phyloP scores from a whole-genome alignment of 2,113 vertebrate species.

The Platanista minor region DNA sequence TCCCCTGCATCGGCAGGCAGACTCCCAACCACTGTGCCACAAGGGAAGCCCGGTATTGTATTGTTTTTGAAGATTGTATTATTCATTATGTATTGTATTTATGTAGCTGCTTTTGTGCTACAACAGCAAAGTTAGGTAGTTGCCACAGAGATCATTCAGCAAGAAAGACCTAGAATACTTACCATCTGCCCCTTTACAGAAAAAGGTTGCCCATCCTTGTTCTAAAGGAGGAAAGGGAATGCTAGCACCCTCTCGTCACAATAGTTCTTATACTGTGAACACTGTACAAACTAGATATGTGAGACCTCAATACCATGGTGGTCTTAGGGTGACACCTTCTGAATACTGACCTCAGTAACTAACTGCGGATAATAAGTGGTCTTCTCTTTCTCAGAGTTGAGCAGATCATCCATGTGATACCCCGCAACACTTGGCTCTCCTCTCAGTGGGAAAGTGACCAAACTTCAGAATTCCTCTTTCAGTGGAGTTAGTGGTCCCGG shows the following conservation, averaged over 20 bases:
- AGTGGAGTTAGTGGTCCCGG: background rate
- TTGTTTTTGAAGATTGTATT: background rate
- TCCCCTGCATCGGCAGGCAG: no score
- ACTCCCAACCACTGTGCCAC: no score
- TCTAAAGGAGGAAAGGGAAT: background rate
- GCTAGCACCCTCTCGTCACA: background rate
- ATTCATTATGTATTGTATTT: background rate
- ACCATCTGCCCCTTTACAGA: background rate
- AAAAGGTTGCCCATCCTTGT: background rate
- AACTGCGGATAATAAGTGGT: background rate
- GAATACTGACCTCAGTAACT: background rate
- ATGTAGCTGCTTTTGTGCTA: background rate
- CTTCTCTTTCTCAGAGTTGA: background rate
- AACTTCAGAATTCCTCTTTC: background rate
- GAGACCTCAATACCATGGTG: background rate
- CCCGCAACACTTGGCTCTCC: background rate
- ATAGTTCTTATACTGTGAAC: background rate
- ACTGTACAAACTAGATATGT: background rate
- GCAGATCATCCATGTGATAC: background rate
- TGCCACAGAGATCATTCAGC: background rate
- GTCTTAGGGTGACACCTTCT: background rate
- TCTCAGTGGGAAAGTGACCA: background rate
- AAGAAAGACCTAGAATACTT: slow-evolving; percentile 19
- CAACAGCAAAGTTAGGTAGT: background rate
- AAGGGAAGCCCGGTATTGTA: no score